Evolutionary conservation across 2,113 vertebrate genomes (phyloP).

Genomic region (Phycodurus eques): DNA sequence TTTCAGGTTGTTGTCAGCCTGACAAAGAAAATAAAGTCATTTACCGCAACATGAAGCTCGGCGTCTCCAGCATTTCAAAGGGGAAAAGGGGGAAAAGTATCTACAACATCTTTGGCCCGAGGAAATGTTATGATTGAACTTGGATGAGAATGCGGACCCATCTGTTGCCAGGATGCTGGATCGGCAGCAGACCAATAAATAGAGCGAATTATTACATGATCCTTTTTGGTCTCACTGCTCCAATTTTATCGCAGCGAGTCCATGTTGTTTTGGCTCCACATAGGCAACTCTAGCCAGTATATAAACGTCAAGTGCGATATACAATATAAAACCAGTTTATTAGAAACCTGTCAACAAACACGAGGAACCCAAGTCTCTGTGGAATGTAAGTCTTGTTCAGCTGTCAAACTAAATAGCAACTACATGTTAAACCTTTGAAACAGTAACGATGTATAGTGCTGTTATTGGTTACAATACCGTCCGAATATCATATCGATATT

Average conservation of each 20-base stretch:
- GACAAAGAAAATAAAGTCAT: conserved; percentile 37
- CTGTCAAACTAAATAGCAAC: conserved; percentile 27
- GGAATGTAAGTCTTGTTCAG: background rate
- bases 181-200: conserved; percentile 33
- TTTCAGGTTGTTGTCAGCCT: conserved; percentile 10
- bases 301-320: background rate
- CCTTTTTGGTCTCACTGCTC: conserved; percentile 25
- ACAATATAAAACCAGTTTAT: background rate
- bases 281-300: background rate
- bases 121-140: conserved; percentile 56
- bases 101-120: conserved; percentile 38
- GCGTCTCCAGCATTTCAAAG: conserved; percentile 33
- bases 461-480: background rate
- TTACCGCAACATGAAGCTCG: conserved; percentile 24
- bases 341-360: conserved; percentile 4
- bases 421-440: conserved; percentile 31
- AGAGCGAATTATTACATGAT: conserved; percentile 37
- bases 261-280: background rate
- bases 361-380: conserved; percentile 2
- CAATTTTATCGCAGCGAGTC: conserved; percentile 26
- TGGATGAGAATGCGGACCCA: conserved; percentile 44
- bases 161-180: conserved; percentile 46
- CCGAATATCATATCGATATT: background rate
- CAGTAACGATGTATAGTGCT: background rate
- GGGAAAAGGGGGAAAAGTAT: conserved; percentile 11